A percentile compares a stretch with the other conserved stretches of the same genome.
Conservation (phyloP, 1,140 invertebrate genomes). For the Apis laboriosa region DNA sequence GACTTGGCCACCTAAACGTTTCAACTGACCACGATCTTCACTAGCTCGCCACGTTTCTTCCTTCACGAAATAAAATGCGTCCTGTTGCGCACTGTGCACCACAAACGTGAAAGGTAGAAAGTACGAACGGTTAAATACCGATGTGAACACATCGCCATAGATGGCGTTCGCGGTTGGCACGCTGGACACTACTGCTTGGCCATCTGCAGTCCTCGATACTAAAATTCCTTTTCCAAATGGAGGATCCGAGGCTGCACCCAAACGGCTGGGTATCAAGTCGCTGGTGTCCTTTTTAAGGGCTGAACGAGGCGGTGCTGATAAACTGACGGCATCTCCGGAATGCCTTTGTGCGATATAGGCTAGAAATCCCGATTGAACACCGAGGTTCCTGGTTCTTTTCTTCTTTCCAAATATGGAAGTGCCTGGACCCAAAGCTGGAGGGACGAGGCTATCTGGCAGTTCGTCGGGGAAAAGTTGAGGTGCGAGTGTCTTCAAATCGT, state of each 20-base stretch:
- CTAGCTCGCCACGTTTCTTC: conserved; percentile 92
- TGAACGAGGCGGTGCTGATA: conserved; percentile 88
- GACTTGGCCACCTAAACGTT: conserved; percentile 93
- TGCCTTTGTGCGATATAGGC: conserved; percentile 88
- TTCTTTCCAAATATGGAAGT: conserved; percentile 83
- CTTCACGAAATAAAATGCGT: conserved; percentile 97
- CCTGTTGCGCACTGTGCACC: conserved; percentile 93
- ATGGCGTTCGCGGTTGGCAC: conserved; percentile 93
- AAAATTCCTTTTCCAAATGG: conserved; percentile 95
- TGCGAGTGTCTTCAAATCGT: conserved; percentile 92
- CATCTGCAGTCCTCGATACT: conserved; percentile 89
- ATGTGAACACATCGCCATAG: conserved; percentile 95
- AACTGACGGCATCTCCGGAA: conserved; percentile 86
- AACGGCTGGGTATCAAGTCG: conserved; percentile 85
- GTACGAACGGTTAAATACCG: conserved; percentile 95
- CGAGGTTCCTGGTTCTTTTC: conserved; percentile 79
- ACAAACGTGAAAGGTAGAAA: conserved; percentile 94
- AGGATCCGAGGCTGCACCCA: conserved; percentile 90
- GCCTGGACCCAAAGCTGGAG: conserved; percentile 82
- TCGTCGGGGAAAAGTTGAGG: conserved; percentile 89
- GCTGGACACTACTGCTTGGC: conserved; percentile 91
- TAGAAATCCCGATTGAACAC: conserved; percentile 90
- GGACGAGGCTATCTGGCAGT: conserved; percentile 83
- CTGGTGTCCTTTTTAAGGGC: conserved; percentile 88
- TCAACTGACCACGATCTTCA: conserved; percentile 93